A percentile compares a stretch with the other conserved stretches of the same genome.
These are phyloP conservation scores for Muraenolepis orangiensis DNA, from an alignment of 2,797 vertebrate genomes.

Conservation along the genomic window DNA sequence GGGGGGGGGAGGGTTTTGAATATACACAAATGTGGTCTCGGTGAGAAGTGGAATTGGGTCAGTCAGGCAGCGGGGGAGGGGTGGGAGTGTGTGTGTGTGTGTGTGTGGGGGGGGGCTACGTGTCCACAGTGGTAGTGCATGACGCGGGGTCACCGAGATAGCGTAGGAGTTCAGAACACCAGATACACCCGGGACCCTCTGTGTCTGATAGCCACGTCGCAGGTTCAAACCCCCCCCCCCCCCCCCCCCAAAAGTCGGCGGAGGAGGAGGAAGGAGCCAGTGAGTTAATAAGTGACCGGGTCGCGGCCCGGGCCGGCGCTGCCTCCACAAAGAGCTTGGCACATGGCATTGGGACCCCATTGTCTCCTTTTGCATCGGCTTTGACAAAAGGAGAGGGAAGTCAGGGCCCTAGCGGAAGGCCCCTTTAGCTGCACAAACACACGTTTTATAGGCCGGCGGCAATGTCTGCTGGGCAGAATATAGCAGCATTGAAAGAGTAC, in stretches of 20 bases:
- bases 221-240: neutral
- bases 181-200: neutral
- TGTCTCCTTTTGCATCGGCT: neutral
- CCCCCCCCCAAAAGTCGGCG: neutral
- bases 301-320: neutral
- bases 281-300: neutral
- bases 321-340: neutral
- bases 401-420: neutral
- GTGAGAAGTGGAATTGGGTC: slow-evolving; percentile 24
- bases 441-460: neutral
- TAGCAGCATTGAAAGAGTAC: neutral
- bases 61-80: slow-evolving; percentile 26
- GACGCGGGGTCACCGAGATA: neutral
- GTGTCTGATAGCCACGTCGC: neutral
- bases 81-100: too few relatives aligned
- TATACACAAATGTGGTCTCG: slow-evolving; percentile 8
- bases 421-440: neutral
- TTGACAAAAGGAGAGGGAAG: neutral
- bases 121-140: neutral
- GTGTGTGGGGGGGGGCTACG: neutral
- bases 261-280: neutral
- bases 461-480: neutral
- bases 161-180: too few relatives aligned
- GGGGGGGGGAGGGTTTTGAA: slow-evolving; percentile 2
- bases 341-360: neutral